A percentile compares a stretch with the other conserved stretches of the same genome.
Evolutionary conservation across 2,888 invertebrate genomes (phyloP).

Genomic region (Pimpla rufipes): DNA sequence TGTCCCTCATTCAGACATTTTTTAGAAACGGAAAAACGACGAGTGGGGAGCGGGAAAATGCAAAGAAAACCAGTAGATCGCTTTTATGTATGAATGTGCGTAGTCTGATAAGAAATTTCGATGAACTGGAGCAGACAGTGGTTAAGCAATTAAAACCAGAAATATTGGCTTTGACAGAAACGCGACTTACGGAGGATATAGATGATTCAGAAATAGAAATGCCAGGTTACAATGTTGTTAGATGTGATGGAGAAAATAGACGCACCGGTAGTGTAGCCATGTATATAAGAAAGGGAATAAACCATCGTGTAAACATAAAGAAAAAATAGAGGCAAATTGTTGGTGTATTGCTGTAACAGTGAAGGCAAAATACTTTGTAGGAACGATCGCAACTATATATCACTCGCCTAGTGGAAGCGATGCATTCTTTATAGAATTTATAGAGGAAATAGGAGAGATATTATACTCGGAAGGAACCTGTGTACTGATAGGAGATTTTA

Average conservation of each 20-base stretch:
- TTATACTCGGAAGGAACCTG: constrained; percentile 30
- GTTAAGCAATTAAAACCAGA: constrained; percentile 29
- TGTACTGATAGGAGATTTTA: constrained; percentile 40
- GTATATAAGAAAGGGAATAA: constrained; percentile 46
- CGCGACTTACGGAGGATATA: constrained; percentile 44
- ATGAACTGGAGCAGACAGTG: constrained; percentile 48
- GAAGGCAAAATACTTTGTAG: constrained; percentile 37
- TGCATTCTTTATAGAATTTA: constrained; percentile 38
- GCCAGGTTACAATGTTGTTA: constrained; percentile 38
- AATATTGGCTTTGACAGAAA: constrained; percentile 46
- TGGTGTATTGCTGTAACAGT: constrained; percentile 44
- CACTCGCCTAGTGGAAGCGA: constrained; percentile 56
- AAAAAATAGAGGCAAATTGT: constrained; percentile 22
- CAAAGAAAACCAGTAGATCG: constrained; percentile 26
- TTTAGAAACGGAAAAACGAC: constrained; percentile 16
- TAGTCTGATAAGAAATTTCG: constrained; percentile 42
- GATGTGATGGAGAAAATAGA: constrained; percentile 55
- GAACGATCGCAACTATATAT: constrained; percentile 48
- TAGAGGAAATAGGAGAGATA: constrained; percentile 32
- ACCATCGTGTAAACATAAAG: constrained; percentile 21
- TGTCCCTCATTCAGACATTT: background rate
- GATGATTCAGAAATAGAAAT: constrained; percentile 32
- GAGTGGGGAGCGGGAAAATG: constrained; percentile 35
- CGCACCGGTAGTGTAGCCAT: constrained; percentile 51
- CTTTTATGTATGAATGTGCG: constrained; percentile 5